These are phyloP conservation scores for Adelosebastes latens DNA, from an alignment of 2,797 vertebrate genomes.

Conservation along the genomic window DNA sequence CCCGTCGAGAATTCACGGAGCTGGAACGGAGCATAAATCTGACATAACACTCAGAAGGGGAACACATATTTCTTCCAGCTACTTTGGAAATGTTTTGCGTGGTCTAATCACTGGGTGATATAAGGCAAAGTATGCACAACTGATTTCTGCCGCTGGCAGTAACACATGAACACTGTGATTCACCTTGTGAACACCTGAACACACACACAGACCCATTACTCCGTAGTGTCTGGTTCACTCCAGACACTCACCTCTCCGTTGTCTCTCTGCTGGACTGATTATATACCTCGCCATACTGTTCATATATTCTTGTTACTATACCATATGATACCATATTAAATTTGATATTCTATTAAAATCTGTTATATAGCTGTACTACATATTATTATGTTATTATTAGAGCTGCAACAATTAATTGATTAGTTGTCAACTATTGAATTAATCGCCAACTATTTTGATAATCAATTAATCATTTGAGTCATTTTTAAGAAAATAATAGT, in stretches of 20 bases:
- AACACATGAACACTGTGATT: background rate
- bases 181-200: background rate
- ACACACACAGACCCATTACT: background rate
- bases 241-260: background rate
- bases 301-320: background rate
- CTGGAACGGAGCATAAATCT: background rate
- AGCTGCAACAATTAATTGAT: no score
- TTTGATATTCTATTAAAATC: no score
- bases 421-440: no score
- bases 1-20: background rate
- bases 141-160: background rate
- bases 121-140: background rate
- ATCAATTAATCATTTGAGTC: background rate
- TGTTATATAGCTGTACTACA: background rate
- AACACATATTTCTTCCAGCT: background rate
- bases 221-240: background rate
- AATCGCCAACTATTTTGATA: background rate
- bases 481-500: background rate
- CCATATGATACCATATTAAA: background rate
- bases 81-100: constrained; percentile 1
- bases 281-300: background rate
- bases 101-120: background rate
- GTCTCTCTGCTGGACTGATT: background rate
- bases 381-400: background rate
- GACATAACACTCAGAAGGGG: background rate